Base-by-base conservation (phyloP, 2,888 invertebrate species). In the Megamerina dolium region DNA sequence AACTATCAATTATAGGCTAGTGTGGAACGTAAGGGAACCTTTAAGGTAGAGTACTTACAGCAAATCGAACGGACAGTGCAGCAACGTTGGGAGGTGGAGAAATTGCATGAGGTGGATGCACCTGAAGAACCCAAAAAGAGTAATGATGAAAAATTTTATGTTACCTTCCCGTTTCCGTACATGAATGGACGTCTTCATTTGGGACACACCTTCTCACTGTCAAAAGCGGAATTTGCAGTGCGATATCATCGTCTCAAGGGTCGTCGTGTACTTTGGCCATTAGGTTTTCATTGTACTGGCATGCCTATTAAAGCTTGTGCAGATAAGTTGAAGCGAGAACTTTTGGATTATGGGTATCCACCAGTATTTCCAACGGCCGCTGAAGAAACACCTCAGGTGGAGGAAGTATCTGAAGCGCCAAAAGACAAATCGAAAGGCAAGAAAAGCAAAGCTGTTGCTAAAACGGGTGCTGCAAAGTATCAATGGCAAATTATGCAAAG, bases 271-370 rank as follows among this genome's bases (percentile, higher is more conserved):
- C 76, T 99, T 8, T 97, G 96, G 73, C 99, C 99, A 12, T 97
- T 99, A 74, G 97, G 93, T 3, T 88, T 99, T 58, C 99, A 99
- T 71, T 96, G 96, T 65, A 99, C 99, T 17, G 99, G 99, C 34
- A 99, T 97, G 97, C 97, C 97, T 1, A 99, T 99, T 48, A 97
- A 96, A 73, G 96, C 97, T 0, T 96, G 96, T 75, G 91, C 99
- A 12, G 99, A 99, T 70, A 99, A 99, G 69, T 72, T 99, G 32
- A 91, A 89, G 62, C 76, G 92, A 46, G 99, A 99, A 75, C 85
- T 99, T 73, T 85, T 87, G 64, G 72, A 82, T 8, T 99, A 79
- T 75, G 99, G 99, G 0, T 90, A 76, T 70, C 97, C 97, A 16
- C 99, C 99, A 2, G 66, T 79, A 17, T 97, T 97, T 71, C 94